Conservation (phyloP, 2,888 invertebrate genomes). For the Chorisops tibialis region DNA sequence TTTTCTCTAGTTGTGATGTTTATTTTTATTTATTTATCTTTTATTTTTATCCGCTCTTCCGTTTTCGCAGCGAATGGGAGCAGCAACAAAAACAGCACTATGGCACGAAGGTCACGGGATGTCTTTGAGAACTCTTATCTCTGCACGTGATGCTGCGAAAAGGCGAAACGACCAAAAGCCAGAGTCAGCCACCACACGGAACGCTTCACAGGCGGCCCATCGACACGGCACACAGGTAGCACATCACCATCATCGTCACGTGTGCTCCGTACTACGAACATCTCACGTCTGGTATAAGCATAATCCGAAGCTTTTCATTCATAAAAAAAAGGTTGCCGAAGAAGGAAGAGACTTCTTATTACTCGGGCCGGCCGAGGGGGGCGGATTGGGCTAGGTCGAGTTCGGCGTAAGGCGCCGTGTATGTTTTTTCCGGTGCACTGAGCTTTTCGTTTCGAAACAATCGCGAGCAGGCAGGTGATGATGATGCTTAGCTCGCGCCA, state of each 20-base stretch:
- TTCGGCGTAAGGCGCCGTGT: too few species aligned
- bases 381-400: too few species aligned
- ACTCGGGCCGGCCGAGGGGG: not conserved
- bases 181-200: conserved; percentile 4
- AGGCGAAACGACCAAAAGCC: not conserved
- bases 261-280: conserved; percentile 10
- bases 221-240: conserved; percentile 5
- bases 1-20: too few species aligned
- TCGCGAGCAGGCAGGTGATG: too few species aligned
- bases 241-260: conserved; percentile 11
- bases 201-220: conserved; percentile 5
- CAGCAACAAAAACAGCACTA: too few species aligned
- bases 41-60: too few species aligned
- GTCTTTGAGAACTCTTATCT: not conserved
- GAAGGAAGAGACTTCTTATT: conserved; percentile 4
- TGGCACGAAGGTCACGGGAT: too few species aligned
- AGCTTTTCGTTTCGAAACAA: too few species aligned
- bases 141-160: not conserved
- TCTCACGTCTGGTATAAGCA: conserved; percentile 11
- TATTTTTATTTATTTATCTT: too few species aligned
- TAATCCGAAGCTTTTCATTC: conserved; percentile 23
- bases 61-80: too few species aligned
- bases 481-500: too few species aligned
- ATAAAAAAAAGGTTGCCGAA: conserved; percentile 16
- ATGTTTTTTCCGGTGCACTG: too few species aligned